phyloP scores from a whole-genome alignment of 2,113 vertebrate species.

The Albula goreensis region DNA sequence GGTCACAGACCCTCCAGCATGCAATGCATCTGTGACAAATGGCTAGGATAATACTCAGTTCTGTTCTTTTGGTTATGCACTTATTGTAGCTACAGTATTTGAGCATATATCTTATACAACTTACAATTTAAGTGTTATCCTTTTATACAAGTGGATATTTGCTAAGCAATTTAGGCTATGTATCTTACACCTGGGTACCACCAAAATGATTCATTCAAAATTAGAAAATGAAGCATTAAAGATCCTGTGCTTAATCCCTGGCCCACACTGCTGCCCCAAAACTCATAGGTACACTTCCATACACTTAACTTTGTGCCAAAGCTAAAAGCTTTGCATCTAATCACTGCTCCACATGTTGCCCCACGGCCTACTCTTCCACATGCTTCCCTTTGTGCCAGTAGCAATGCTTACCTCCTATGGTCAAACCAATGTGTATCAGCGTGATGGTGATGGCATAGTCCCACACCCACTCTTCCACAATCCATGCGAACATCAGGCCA shows the following conservation, averaged over 20 bases:
- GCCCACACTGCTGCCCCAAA: background rate
- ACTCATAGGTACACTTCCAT: background rate
- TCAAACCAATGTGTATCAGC: conserved; percentile 70
- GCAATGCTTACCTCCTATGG: conserved; percentile 61
- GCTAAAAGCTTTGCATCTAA: background rate
- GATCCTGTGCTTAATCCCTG: background rate
- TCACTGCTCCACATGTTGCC: background rate
- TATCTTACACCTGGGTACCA: background rate
- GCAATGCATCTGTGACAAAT: background rate
- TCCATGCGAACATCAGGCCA: conserved; percentile 72
- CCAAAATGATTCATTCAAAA: background rate
- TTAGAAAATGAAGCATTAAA: background rate
- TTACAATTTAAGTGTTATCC: background rate
- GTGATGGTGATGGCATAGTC: conserved; percentile 80
- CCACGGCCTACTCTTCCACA: background rate
- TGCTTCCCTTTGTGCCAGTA: background rate
- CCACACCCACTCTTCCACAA: conserved; percentile 80
- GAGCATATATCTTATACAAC: background rate
- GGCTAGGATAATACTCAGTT: background rate
- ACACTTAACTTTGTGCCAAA: background rate
- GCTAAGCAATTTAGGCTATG: background rate
- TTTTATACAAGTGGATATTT: background rate
- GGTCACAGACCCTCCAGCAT: background rate
- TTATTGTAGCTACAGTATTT: no score
- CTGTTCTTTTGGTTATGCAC: no score